Evolutionary conservation across 2,113 vertebrate genomes (phyloP), one percentile per base, ranked within the genome.

Genomic region (Leptocoma aspasia): DNA sequence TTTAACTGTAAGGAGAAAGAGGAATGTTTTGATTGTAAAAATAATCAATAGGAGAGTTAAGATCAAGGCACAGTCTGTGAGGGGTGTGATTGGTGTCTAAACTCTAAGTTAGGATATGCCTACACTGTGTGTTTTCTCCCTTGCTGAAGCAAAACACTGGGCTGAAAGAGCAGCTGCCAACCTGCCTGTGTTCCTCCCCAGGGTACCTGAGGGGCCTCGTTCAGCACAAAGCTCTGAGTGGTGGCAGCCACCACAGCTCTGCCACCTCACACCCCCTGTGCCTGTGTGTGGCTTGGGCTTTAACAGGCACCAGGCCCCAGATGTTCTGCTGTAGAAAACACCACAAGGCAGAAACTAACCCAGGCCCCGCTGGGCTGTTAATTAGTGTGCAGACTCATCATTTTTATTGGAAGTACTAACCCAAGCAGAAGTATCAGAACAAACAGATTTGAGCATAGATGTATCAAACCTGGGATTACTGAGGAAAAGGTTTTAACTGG

Each of bases 101-200:
- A 57, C 4, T 18, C 44, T 88, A 39, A 39, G 31, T 41, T 22
- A 87, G 42, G 30, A 23, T 54, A 15, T 27, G 4, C 56, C 35
- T 42, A 3, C 0, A 0, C 15, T 54, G 1, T 5, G 21, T 28
- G 9, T 5, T 91, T 71, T 61, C 44, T 11, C 44, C 47, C 37
- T 37, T 68, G 30, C 41, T 80, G 71, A 59, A 82, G 44, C 15
- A 63, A 23, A 75, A 6, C 27, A 2, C 15, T 44, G 65, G 13
- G 31, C 31, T 88, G 56, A 76, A 64, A 27, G 14, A 87, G 66
- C 47, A 70, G 22, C 10, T 44, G 44, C 44, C 41, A 52, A 35
- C 22, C 15, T 47, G 15, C 13, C 56, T 54, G 6, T 2, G 4
- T 7, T 30, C 79, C 52, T 61, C 10, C 42, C 33, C 45, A 63